Conservation (phyloP, 2,888 invertebrate genomes). For the Tribolium freemani region DNA sequence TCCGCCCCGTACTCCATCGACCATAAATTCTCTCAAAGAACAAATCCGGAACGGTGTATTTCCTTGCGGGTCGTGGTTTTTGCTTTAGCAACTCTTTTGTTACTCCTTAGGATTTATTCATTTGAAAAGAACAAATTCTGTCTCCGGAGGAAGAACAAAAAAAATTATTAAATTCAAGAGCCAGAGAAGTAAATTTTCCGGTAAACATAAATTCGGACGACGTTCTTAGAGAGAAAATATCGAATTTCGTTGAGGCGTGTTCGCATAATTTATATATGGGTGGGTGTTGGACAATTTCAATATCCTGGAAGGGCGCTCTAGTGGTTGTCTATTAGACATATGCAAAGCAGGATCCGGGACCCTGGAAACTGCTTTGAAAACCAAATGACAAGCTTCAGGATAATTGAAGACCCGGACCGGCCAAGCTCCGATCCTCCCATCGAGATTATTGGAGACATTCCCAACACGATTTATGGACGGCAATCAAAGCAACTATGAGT, state of each 20-base stretch:
- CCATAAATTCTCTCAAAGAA: conserved; percentile 18
- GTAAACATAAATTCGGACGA: conserved; percentile 24
- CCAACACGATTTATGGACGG: conserved; percentile 55
- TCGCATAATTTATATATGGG: conserved; percentile 29
- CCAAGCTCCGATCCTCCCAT: conserved; percentile 42
- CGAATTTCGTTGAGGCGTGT: conserved; percentile 24
- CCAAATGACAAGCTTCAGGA: conserved; percentile 60
- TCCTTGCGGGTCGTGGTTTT: conserved; percentile 18
- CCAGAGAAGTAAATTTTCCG: conserved; percentile 21
- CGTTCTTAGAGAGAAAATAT: conserved; percentile 8
- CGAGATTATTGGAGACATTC: conserved; percentile 52
- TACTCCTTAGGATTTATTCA: conserved; percentile 23
- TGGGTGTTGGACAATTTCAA: conserved; percentile 43
- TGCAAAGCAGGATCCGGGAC: conserved; percentile 52
- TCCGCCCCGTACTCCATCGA: conserved; percentile 1
- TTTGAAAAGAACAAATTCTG: conserved; percentile 26
- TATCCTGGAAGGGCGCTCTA: conserved; percentile 38
- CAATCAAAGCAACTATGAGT: conserved; percentile 55
- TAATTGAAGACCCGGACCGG: conserved; percentile 58
- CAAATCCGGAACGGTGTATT: conserved; percentile 30
- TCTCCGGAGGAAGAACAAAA: conserved; percentile 25
- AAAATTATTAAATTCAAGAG: conserved; percentile 24
- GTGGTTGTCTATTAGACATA: conserved; percentile 51
- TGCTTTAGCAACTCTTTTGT: conserved; percentile 29
- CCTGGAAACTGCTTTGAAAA: conserved; percentile 58